phyloP scores from a whole-genome alignment of 2,888 invertebrate genomes.

The Eristalis pertinax region DNA sequence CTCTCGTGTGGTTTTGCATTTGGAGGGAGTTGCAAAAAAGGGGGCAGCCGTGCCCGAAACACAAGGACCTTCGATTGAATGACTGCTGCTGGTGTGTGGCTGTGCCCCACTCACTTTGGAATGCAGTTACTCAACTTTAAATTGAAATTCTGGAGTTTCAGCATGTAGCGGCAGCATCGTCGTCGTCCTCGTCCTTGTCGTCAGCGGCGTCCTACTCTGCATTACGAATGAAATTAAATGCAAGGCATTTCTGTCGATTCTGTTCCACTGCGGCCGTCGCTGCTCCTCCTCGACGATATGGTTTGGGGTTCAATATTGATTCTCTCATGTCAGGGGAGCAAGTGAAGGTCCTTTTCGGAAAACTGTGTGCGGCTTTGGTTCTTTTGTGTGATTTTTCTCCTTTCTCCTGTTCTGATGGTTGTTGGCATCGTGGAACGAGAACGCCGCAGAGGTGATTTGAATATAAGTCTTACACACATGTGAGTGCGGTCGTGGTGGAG shows the following conservation, averaged over 20 bases:
- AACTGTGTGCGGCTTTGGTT: conserved; percentile 30
- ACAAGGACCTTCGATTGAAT: not conserved
- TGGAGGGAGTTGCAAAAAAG: not conserved
- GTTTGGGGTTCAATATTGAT: conserved; percentile 62
- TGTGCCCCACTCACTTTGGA: conserved; percentile 40
- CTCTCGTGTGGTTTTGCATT: not conserved
- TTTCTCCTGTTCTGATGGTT: not conserved
- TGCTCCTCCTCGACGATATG: not conserved
- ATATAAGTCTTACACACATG: not conserved
- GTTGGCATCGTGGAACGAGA: not conserved
- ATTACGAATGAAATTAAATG: conserved; percentile 63
- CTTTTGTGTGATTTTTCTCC: not conserved
- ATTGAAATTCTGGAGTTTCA: conserved; percentile 59
- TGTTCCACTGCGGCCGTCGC: not conserved
- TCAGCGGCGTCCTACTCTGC: conserved; percentile 20
- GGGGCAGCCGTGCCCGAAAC: not conserved
- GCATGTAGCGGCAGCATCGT: conserved; percentile 2
- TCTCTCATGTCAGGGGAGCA: conserved; percentile 38
- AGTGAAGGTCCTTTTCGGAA: conserved; percentile 21
- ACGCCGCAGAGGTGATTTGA: not conserved
- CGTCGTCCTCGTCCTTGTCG: not conserved
- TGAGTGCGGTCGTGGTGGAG: not conserved
- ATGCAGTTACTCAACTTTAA: conserved; percentile 69
- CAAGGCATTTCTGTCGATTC: conserved; percentile 40
- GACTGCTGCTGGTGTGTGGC: not conserved